Evolutionary conservation across 2,113 vertebrate genomes (phyloP), one percentile per base, ranked within the genome.

Genomic region (Stigmatopora nigra): DNA sequence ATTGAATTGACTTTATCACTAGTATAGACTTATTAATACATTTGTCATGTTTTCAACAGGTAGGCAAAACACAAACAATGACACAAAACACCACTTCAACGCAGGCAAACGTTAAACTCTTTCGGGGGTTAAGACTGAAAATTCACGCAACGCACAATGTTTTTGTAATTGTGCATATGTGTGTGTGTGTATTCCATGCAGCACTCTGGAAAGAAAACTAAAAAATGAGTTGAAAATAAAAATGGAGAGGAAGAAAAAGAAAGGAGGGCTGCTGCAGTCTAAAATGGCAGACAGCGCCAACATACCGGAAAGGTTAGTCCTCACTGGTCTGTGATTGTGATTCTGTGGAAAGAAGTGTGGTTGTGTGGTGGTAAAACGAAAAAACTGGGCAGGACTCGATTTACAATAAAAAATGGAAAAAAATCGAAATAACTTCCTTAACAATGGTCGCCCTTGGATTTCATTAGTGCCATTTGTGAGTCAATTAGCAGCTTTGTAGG

Each of bases 291-390:
- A 75, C 61, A 90, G 88, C 78, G 89, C 86, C 74, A 89, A 96
- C 94, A 81, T 98, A 98, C 95, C 95, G 73, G 88, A 93, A 87
- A 89, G 46, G 92, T 88, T 90, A 89, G 79, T 98, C 95, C 92
- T 99, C 95, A 99, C 78, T 94, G 94, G 91, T 97, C 94, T 97
- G 94, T 95, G 93, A 99, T 92, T 92, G 95, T 98, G 92, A 99
- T 97, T 98, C 95, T 98, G 95, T 91, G 94, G 94, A 75, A 92
- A 94, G 92, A 94, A 93, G 89, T 91, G 70, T 91, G 92, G 94
- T 93, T 88, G 93, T 90, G 92, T 85, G 91, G 89, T 91, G 87
- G 91, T 88, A 89, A 25, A 65, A 78, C 63, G 77, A 78, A 80
- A 17, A 65, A 73, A 78, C 68, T 73, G 44, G 10, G 72, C 73